Base-by-base conservation (phyloP, 2,888 invertebrate species). In the Eupithecia centaureata region DNA sequence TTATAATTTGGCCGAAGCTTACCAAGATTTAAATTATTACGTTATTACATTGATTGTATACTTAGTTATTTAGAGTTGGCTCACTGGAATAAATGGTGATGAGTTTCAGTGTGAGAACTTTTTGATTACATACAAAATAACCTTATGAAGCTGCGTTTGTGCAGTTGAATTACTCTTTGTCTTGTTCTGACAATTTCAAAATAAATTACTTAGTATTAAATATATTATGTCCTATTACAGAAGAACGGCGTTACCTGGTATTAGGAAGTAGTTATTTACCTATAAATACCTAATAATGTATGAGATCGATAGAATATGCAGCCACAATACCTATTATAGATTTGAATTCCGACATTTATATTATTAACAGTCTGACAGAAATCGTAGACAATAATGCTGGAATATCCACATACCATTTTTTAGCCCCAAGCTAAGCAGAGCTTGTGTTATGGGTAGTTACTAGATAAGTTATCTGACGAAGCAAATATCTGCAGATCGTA, bases 1-100 rank as follows among this genome's bases (percentile, higher is more conserved):
- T 92, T 92, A 90, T 92, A 92, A 92, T 92, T 92, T 90, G 89
- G 86, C 82, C 76, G 82, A 77, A 82, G 82, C 80, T 81, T 79
- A 78, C 78, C 78, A 76, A 77, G 75, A 67, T 76, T 80, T 86
- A 86, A 86, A 88, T 88, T 86, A 82, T 84, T 84, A 82, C 77
- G 78, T 82, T 78, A 82, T 83, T 86, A 82, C 80, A 77, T 77
- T 81, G 80, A 84, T 81, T 82, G 81, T 76, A 73, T 76, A 75
- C 78, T 60, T 67, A 68, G 63, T 68, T 71, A 68, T 76, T 77
- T 76, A 76, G 73, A 72, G 71, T 70, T 71, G 68, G 64, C 65
- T 73, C 72, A 64, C 61, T 62, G 63, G 52, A 47, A 72, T 63
- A 66, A 71, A 73, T 70, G 66, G 59, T 67, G 42, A 73, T 72